Evolutionary conservation across 2,888 invertebrate genomes (phyloP).

Genomic region (Nycteola revayana): DNA sequence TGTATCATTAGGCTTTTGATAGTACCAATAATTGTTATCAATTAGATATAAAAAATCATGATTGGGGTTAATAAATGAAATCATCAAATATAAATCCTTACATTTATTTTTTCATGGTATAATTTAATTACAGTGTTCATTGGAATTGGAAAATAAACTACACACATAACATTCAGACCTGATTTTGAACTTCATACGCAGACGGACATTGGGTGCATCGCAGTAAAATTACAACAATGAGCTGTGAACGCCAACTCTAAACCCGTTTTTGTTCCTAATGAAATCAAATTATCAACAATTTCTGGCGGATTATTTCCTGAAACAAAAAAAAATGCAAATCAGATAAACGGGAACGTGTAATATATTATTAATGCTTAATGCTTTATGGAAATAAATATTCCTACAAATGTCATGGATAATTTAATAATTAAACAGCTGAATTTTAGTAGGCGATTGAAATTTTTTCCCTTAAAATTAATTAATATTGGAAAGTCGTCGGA

Average conservation of each 20-base stretch:
- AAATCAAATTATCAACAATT: conserved; percentile 22
- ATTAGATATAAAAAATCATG: conserved; percentile 18
- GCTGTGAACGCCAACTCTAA: conserved; percentile 34
- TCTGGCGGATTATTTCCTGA: conserved; percentile 61
- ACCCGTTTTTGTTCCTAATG: conserved; percentile 49
- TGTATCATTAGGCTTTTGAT: conserved; percentile 16
- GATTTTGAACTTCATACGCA: conserved; percentile 59
- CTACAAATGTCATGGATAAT: no score
- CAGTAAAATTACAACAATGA: conserved; percentile 35
- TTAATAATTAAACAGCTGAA: no score
- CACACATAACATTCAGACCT: conserved; percentile 60
- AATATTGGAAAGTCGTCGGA: no score
- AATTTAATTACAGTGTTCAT: conserved; percentile 63
- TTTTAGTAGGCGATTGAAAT: no score
- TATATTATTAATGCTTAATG: no score
- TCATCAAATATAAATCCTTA: conserved; percentile 65
- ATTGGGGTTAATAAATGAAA: conserved; percentile 59
- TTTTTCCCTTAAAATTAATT: no score
- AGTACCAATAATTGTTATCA: conserved; percentile 15
- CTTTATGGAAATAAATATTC: no score
- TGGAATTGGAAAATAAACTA: conserved; percentile 68
- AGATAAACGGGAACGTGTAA: no score
- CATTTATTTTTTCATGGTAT: conserved; percentile 61
- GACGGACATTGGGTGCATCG: conserved; percentile 58
- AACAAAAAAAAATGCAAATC: no score